These are phyloP conservation scores for Herpetotheres cachinnans DNA, from an alignment of 2,113 vertebrate species.

Conservation along the genomic window DNA sequence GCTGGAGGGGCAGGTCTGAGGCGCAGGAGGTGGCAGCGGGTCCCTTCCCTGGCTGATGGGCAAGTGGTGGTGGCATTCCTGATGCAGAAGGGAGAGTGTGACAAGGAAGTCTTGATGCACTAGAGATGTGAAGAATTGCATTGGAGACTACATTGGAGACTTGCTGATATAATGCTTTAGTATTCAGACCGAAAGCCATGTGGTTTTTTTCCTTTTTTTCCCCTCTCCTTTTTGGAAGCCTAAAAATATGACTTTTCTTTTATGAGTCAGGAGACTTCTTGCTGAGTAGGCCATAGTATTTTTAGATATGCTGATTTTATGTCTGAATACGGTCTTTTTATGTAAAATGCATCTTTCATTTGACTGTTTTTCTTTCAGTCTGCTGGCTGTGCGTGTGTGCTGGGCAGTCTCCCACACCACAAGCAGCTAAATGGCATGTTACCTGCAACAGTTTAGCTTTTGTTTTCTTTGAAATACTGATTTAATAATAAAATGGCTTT, in stretches of 20 bases:
- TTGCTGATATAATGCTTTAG: neutral
- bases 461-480: neutral
- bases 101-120: neutral
- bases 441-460: neutral
- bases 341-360: constrained; percentile 27
- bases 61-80: rapidly evolving
- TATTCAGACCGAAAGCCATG: neutral
- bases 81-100: neutral
- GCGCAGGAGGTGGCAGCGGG: rapidly evolving
- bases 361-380: neutral
- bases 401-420: neutral
- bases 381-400: neutral
- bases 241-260: neutral
- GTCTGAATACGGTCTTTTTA: constrained; percentile 6
- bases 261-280: neutral
- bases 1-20: neutral
- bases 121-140: neutral
- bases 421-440: neutral
- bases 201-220: no score
- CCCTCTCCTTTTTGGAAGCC: neutral
- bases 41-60: no score
- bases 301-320: constrained; percentile 58
- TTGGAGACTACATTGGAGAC: neutral
- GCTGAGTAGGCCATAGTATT: constrained; percentile 36
- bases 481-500: neutral